Evolutionary conservation across 2,797 vertebrate species (phyloP).

Genomic region (Tangara arthus): DNA sequence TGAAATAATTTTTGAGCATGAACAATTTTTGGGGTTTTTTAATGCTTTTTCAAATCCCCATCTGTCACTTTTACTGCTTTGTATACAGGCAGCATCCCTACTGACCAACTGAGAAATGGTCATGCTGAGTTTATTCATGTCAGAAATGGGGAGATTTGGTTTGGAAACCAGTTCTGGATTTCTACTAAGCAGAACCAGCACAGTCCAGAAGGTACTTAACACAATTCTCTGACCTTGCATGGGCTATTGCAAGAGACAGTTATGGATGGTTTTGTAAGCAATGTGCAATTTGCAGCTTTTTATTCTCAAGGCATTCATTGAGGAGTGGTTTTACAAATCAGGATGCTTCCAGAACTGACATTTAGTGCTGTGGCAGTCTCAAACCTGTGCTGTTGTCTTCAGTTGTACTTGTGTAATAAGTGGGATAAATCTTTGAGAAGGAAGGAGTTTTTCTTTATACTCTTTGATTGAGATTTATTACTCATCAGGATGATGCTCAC

Average conservation of each 20-base stretch:
- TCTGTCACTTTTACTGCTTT: not conserved
- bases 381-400: not conserved
- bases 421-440: not conserved
- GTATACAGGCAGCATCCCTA: not conserved
- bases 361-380: not conserved
- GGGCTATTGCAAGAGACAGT: not conserved
- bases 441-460: not conserved
- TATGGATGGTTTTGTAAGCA: not conserved
- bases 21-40: not conserved
- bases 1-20: not conserved
- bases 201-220: not conserved
- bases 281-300: not conserved
- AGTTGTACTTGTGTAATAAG: not conserved
- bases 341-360: not conserved
- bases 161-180: not conserved
- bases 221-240: not conserved
- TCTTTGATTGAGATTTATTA: not conserved
- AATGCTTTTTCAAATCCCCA: not conserved
- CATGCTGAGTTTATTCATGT: not conserved
- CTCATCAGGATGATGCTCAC: not conserved
- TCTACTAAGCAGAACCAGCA: not conserved
- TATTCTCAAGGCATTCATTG: not conserved
- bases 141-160: not conserved
- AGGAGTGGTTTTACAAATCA: not conserved
- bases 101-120: not conserved